Base-by-base conservation (phyloP, 2,797 vertebrate genomes). In the Sebastes minor region DNA sequence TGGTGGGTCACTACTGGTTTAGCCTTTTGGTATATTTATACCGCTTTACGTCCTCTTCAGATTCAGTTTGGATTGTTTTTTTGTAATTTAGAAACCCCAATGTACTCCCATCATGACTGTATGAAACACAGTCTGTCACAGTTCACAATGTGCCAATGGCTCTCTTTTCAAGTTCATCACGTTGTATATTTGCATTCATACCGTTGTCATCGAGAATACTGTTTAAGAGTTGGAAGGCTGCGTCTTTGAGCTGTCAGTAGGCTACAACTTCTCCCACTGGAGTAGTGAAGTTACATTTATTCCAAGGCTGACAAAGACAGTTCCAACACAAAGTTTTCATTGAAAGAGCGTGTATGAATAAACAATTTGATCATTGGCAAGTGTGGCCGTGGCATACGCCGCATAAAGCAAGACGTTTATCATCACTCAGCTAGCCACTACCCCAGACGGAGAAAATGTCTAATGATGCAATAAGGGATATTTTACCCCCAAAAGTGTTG, bases 241-340 rank as follows among this genome's bases (percentile, higher is more conserved):
- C 62, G 66, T 56, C 28, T 82, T 57, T 59, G 35, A 76, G 59
- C 76, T 67, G 27, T 79, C 64, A 46, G 12, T 4, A 57, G 20
- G 22, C 66, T 55, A 33, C 1, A 3, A 46, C 56, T 13, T 73
- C 23, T 73, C 46, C n/a, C 59, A 25, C 46, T 87, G 75, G 76
- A 71, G 52, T 46, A 10, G 32, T 71, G 22, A 80, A 61, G 52
- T 78, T 32, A 35, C 4, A 67, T 82, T 53, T 30, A 61, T 56
- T 85, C 72, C 70, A 82, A 84, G 30, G 25, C 66, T 83, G 68
- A 86, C 63, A 65, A 49, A 38, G 30, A 64, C 11, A 2, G 33
- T 35, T 71, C 85, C 79, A 84, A 78, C 60, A 64, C 49, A 87
- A 86, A 70, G 74, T 83, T 90, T 89, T 79, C 8, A 55, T 65